Evolutionary conservation across 2,888 invertebrate species (phyloP), one percentile per base, ranked within the genome.

Genomic region (Tetramorium bicarinatum): DNA sequence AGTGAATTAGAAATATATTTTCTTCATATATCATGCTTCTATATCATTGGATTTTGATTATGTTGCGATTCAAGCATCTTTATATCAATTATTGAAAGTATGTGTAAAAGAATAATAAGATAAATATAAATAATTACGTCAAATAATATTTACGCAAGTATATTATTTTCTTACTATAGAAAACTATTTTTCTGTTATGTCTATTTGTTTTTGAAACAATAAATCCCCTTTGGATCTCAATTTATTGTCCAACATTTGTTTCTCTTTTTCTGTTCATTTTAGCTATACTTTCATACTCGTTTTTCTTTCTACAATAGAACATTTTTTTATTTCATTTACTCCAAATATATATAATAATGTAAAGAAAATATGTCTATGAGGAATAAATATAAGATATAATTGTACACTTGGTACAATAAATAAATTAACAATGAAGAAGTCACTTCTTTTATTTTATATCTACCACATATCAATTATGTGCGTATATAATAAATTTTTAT

Each of bases 191-290:
- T 79, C 8, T 25, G 25, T 47, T 0, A 21, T 44, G 2, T 44
- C 4, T 15, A 2, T 9, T 9, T 38, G 38, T 18, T 77, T 77
- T 76, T 76, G 49, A 59, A 89, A n/a, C 18, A 85, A 61, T 52
- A 86, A 11, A 18, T 86, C 34, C 49, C 97, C 97, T 95, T 98
- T 98, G 0, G 97, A 96, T 93, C 97, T 97, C 11, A 98, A 95
- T 95, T 97, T 97, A 83, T 95, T 96, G 6, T 95, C 95, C 11
- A 97, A 90, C 82, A 97, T 96, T 49, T 91, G 92, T 85, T 96
- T 94, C 89, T 95, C 29, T 29, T 96, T 90, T 95, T 93, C 87
- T 95, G 93, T 90, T 95, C 94, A 34, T 34, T 34, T 44, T 47
- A 47, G 47, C 2, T 15, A 47, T 11, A 47, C 47, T 11, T 15